These are phyloP conservation scores for Abrostola tripartita DNA, from an alignment of 2,888 invertebrate genomes.

Conservation along the genomic window DNA sequence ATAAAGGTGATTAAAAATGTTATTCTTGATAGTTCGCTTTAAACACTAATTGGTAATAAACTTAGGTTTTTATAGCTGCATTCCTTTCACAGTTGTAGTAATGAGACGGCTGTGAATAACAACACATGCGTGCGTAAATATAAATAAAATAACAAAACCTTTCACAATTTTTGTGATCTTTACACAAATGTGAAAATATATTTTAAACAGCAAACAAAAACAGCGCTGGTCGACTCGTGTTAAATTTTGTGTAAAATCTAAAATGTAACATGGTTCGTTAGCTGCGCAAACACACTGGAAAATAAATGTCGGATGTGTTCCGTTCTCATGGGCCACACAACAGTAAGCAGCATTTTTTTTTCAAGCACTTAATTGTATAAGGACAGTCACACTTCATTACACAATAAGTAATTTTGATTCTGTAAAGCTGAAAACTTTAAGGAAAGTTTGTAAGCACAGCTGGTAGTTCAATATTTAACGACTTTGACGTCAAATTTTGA, in stretches of 20 bases:
- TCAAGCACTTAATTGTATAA: too few species aligned
- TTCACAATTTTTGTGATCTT: neutral
- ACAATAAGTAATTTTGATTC: too few species aligned
- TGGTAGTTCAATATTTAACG: conserved; percentile 2
- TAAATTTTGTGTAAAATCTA: conserved; percentile 25
- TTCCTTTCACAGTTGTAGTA: too few species aligned
- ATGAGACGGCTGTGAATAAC: too few species aligned
- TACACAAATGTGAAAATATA: neutral
- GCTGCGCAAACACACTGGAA: conserved; percentile 24
- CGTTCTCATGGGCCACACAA: conserved; percentile 8
- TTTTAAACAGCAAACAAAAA: conserved; percentile 7
- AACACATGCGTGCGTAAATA: too few species aligned
- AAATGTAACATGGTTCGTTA: conserved; percentile 41
- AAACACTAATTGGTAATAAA: too few species aligned
- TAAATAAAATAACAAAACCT: neutral
- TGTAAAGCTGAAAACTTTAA: neutral
- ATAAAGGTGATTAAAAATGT: too few species aligned
- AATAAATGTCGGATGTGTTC: conserved; percentile 42
- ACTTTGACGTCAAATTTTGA: neutral
- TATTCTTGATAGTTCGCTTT: too few species aligned
- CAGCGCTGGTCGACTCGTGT: conserved; percentile 14
- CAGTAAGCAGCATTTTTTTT: neutral
- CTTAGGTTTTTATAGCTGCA: too few species aligned
- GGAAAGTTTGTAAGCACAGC: neutral
- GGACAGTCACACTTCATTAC: too few species aligned